A percentile compares a stretch with the other conserved stretches of the same genome.
These are phyloP conservation scores for Paelopatides confundens DNA, from an alignment of 53 echinoderm and acorn worm genomes.

Conservation along the genomic window DNA sequence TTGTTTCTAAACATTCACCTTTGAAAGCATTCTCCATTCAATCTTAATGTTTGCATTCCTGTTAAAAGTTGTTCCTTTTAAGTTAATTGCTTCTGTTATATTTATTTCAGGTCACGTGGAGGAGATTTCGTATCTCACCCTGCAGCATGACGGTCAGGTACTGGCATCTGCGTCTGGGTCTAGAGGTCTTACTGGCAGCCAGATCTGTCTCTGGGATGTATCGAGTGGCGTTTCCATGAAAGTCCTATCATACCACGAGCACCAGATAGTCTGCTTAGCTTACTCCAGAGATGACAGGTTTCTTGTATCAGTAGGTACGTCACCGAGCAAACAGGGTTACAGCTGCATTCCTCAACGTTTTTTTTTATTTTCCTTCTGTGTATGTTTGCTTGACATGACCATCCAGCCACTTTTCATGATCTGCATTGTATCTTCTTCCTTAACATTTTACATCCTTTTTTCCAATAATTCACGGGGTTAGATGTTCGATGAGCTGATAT, in stretches of 20 bases:
- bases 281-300: slow-evolving; percentile 96
- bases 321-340: background rate
- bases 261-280: slow-evolving; percentile 82
- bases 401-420: too few relatives aligned
- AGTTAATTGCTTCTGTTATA: background rate
- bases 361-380: too few relatives aligned
- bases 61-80: too few relatives aligned
- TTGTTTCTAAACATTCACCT: too few relatives aligned
- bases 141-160: slow-evolving; percentile 92
- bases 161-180: slow-evolving; percentile 96
- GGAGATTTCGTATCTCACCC: slow-evolving; percentile 86
- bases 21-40: too few relatives aligned
- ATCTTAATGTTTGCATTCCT: too few relatives aligned
- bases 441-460: too few relatives aligned
- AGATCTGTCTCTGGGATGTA: slow-evolving; percentile 98
- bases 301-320: slow-evolving; percentile 89
- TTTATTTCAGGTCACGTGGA: slow-evolving; percentile 82
- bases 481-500: too few relatives aligned
- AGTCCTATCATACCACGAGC: slow-evolving; percentile 94
- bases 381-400: background rate
- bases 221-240: slow-evolving; percentile 81
- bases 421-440: too few relatives aligned
- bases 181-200: slow-evolving; percentile 83
- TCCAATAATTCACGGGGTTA: too few relatives aligned
- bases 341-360: too few relatives aligned